Evolutionary conservation across 2,797 vertebrate genomes (phyloP).

Genomic region (Nannoperca australis): DNA sequence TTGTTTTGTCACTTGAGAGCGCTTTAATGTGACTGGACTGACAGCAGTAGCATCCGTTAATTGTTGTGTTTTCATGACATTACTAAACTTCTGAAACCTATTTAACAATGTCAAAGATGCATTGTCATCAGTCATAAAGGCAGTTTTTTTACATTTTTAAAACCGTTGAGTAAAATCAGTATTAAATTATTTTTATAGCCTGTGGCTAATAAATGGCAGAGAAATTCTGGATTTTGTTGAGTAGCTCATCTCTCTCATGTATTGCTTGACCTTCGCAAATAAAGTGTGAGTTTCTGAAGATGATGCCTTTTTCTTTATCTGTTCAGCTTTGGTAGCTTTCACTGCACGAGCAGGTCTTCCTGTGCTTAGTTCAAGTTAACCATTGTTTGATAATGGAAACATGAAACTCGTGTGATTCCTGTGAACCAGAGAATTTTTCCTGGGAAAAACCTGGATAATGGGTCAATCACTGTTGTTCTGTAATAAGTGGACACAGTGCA

Average conservation of each 20-base stretch:
- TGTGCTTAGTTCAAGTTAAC: not conserved
- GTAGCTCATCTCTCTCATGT: not conserved
- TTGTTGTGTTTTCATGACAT: not conserved
- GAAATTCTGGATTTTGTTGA: too few species aligned
- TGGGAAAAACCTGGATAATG: conserved; percentile 1
- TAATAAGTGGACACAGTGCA: not conserved
- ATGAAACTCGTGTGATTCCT: conserved; percentile 7
- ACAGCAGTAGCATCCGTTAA: not conserved
- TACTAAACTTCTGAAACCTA: not conserved
- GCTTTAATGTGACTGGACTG: not conserved
- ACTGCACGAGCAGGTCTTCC: not conserved
- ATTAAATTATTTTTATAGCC: too few species aligned
- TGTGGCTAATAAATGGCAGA: too few species aligned
- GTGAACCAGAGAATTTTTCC: not conserved
- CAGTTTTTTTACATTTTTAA: not conserved
- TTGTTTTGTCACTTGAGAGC: conserved; percentile 1
- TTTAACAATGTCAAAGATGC: not conserved
- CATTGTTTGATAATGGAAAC: conserved; percentile 1
- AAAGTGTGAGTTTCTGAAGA: not conserved
- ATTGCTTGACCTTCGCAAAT: conserved; percentile 1
- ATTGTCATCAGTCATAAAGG: not conserved
- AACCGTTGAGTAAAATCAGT: too few species aligned
- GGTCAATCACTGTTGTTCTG: not conserved
- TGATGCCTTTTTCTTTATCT: not conserved
- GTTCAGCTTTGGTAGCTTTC: not conserved